Base-by-base conservation (phyloP, 1,140 invertebrate genomes). In the Zaprionus kolodkinae region DNA sequence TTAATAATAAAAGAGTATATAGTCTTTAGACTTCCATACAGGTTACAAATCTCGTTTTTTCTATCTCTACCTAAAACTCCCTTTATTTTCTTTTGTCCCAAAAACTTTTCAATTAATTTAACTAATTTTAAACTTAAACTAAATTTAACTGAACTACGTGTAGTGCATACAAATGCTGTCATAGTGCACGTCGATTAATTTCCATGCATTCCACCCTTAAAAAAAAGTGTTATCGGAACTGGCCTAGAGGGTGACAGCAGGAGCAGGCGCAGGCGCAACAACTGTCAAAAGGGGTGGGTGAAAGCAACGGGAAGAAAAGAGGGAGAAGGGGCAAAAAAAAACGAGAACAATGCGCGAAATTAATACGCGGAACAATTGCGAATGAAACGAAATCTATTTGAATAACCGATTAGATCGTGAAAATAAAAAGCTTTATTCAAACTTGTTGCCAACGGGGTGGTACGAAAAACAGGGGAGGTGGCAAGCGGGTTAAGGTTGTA, bases 301-400 rank as follows among this genome's bases (percentile, higher is more conserved):
- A 55, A 15, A 9, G 45, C 11, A 15, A 21, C 1, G 27, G 1
- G 15, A 15, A 9, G 15, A 11, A 11, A 11, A 12, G n/a, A 1
- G 65, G 30, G 10, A 21, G n/a, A 43, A 43, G 40, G 7, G 7
- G n/a, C 6, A 40, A 3, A 13, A 50, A 50, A 17, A 21, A 15
- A 7, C 17, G 30, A 5, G 17, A 50, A 75, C 59, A 72, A 73
- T 76, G 65, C 48, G 66, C 59, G 17, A 76, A 87, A 70, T 80
- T 85, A 85, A 80, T 83, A 65, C 68, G 71, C 54, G 56, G 56
- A 73, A 79, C 81, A 89, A 88, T 88, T 62, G 76, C 6, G 61
- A 71, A 59, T 67, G 75, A 61, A 88, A 76, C 79, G 15, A 72
- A 89, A 81, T 81, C 81, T 89, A 89, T 89, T 89, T 89, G 85